phyloP scores from a whole-genome alignment of 1,140 invertebrate species.

The Cydia pomonella region DNA sequence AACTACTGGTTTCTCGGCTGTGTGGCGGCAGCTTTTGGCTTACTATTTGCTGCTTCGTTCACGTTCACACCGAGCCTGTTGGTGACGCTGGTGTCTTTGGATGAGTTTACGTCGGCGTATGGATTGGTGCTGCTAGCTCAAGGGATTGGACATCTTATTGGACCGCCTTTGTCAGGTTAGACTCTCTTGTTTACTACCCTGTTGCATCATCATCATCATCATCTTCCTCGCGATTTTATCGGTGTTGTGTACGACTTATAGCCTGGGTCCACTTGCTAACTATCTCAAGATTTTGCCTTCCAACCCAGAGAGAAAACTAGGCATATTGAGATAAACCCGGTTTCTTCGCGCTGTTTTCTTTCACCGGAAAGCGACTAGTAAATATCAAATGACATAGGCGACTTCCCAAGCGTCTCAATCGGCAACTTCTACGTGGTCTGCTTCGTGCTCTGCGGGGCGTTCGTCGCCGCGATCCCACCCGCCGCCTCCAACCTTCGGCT shows the following conservation, averaged over 20 bases:
- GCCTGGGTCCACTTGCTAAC: too few relatives aligned
- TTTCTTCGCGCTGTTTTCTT: too few relatives aligned
- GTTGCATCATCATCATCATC: too few relatives aligned
- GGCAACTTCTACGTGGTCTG: conserved; percentile 89
- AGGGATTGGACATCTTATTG: conserved; percentile 86
- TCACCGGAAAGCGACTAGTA: too few relatives aligned
- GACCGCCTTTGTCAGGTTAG: conserved; percentile 83
- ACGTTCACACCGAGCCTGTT: conserved; percentile 93
- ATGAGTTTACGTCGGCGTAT: conserved; percentile 93
- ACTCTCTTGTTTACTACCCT: background rate
- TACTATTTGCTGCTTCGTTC: conserved; percentile 92
- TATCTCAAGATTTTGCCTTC: too few relatives aligned
- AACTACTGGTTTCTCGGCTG: conserved; percentile 82
- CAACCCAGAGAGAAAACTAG: too few relatives aligned
- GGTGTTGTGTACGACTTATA: too few relatives aligned
- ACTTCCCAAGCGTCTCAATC: conserved; percentile 90
- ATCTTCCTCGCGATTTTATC: too few relatives aligned
- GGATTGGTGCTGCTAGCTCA: conserved; percentile 93
- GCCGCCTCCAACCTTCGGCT: conserved; percentile 86
- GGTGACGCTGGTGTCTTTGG: conserved; percentile 87
- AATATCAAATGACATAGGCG: too few relatives aligned
- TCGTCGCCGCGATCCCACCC: conserved; percentile 86
- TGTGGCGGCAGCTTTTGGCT: conserved; percentile 86
- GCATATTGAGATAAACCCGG: too few relatives aligned
- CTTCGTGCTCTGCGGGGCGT: conserved; percentile 87